phyloP scores from a whole-genome alignment of 2,888 invertebrate genomes.

The Epistrophe eligans region DNA sequence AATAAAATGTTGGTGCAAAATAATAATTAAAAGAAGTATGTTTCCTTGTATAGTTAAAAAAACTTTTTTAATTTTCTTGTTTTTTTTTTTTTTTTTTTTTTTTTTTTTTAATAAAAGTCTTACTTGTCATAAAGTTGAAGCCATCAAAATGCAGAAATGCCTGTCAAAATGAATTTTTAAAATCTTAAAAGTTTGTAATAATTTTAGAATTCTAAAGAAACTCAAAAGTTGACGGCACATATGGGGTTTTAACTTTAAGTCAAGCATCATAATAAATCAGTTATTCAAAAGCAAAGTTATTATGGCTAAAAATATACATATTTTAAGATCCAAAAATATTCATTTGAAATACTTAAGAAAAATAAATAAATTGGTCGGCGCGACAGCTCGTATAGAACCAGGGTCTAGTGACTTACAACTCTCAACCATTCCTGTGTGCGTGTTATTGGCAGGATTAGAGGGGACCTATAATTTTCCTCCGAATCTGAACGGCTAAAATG shows the following conservation, averaged over 20 bases:
- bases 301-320: no score
- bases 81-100: constrained; percentile 13
- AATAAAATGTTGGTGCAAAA: constrained; percentile 74
- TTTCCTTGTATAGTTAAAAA: constrained; percentile 36
- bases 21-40: constrained; percentile 75
- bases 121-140: constrained; percentile 46
- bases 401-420: no score
- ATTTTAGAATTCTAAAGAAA: constrained; percentile 2
- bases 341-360: no score
- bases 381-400: no score
- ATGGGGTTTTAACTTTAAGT: neutral
- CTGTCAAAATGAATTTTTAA: constrained; percentile 60
- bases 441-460: no score
- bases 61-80: constrained; percentile 13
- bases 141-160: constrained; percentile 43
- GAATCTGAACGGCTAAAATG: no score
- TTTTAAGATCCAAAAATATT: no score
- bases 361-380: no score
- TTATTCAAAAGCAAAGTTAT: neutral
- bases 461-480: no score
- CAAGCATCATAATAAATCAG: constrained; percentile 81
- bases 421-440: no score
- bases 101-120: constrained; percentile 29
- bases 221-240: neutral
- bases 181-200: constrained; percentile 30